Percentiles rank a stretch among this genome's conserved stretches.
These are phyloP conservation scores for Merluccius polli DNA, from an alignment of 2,797 vertebrate genomes.

Conservation along the genomic window DNA sequence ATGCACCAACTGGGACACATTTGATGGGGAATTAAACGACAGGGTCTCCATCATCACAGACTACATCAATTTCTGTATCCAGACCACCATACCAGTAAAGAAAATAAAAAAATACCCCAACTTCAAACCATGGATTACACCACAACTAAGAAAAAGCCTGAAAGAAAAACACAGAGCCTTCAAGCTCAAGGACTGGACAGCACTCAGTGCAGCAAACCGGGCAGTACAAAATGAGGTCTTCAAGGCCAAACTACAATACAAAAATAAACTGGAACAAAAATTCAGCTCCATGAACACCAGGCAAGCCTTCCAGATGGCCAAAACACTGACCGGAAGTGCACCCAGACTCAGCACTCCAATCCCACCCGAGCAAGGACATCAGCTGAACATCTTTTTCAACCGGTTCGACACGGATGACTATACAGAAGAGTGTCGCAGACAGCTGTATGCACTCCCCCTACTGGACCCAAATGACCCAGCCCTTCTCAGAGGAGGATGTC, in stretches of 20 bases:
- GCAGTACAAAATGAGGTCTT: not conserved
- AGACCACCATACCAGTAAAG: not conserved
- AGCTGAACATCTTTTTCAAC: not conserved
- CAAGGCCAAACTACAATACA: not conserved
- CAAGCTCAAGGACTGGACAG: not conserved
- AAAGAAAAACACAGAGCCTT: not conserved
- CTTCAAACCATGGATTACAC: not conserved
- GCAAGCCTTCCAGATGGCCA: no score
- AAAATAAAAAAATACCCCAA: not conserved
- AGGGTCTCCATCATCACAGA: not conserved
- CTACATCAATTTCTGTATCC: not conserved
- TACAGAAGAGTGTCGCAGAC: not conserved
- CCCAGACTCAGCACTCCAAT: not conserved
- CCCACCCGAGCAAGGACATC: no score
- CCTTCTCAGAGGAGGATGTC: not conserved
- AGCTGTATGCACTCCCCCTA: not conserved
- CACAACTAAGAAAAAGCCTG: not conserved
- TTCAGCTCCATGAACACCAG: not conserved
- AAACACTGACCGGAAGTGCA: not conserved
- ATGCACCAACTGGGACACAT: no score
- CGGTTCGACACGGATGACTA: not conserved
- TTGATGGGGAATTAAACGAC: no score
- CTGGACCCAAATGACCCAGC: not conserved
- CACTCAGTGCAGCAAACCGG: not conserved
- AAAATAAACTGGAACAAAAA: not conserved